Conservation (phyloP, 2,113 vertebrate species). For the Protobothrops mucrosquamatus region DNA sequence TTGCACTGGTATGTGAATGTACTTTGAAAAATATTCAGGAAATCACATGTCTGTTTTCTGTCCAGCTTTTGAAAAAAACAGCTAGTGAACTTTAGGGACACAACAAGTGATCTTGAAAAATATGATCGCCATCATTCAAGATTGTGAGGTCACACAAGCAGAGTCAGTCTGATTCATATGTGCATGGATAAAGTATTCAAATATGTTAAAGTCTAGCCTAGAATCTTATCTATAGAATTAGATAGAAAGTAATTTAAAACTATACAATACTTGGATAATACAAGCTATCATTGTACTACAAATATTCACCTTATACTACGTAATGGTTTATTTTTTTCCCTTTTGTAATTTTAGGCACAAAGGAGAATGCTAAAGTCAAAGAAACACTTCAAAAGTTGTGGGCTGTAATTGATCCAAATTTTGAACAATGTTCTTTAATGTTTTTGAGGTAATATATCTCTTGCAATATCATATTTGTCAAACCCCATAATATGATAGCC, state of each 20-base stretch:
- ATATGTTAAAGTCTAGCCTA: not conserved
- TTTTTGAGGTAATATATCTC: slow-evolving; percentile 80
- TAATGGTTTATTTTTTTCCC: slow-evolving; percentile 8
- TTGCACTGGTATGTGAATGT: not conserved
- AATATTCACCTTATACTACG: not conserved
- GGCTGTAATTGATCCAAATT: slow-evolving; percentile 72
- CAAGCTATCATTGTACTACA: not conserved
- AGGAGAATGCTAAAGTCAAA: slow-evolving; percentile 72
- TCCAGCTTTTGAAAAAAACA: not conserved
- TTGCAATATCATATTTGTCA: not conserved
- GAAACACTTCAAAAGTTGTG: slow-evolving; percentile 78
- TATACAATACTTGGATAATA: not conserved
- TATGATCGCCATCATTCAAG: not conserved
- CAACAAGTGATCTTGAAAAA: not conserved
- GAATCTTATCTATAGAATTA: not conserved
- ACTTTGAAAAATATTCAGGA: not conserved
- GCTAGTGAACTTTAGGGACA: not conserved
- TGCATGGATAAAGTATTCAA: not conserved
- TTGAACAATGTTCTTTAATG: slow-evolving; percentile 72
- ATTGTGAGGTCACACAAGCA: not conserved
- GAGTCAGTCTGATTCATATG: not conserved
- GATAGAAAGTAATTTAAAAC: not conserved
- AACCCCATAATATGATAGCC: not conserved
- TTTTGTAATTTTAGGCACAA: slow-evolving; percentile 72
- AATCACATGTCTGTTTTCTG: not conserved